Evolutionary conservation across 2,797 vertebrate genomes (phyloP), one percentile per base, ranked within the genome.

Genomic region (Peromyscus eremicus): DNA sequence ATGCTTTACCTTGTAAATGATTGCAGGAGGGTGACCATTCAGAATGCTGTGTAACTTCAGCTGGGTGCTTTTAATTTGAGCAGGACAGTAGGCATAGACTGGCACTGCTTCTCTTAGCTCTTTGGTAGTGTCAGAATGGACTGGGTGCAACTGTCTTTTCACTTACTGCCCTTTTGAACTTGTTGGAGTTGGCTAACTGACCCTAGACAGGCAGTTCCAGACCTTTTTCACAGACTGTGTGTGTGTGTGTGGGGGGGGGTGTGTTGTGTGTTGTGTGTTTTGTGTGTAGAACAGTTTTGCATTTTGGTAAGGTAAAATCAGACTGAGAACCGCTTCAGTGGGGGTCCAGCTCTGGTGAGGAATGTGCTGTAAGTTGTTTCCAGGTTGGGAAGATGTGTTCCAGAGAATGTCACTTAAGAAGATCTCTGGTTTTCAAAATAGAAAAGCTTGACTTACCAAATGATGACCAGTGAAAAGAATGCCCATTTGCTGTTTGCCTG

Each of bases 291-390:
- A 6, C 8, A 0, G 0, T 5, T 29, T 68, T 57, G 49, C 40
- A 6, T 46, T 55, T n/a, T 23, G 60, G 23, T 64, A 19, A 46
- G 57, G 1, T 32, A 2, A 91, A 62, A 14, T 89, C 40, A 43
- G 21, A 17, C 37, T 7, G 43, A 7, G 55, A 43, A 10, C 4
- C 0, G 0, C 2, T 34, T 5, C 34, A 11, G 76, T 37, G 14
- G 92, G 92, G 55, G 75, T 16, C 62, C 27, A 2, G 5, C 32
- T 82, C 23, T 8, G 0, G 34, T 66, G 2, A 55, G 1, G 12
- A 7, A 34, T 12, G 46, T 1, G 7, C 2, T 13, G 4, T 12
- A 4, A 11, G 64, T 34, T 40, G 13, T 83, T 77, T 88, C 52
- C 11, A 29, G 0, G 12, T 11, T 40, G 46, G 80, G 79, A 40